phyloP scores from a whole-genome alignment of 2,888 invertebrate species.

The Andrena hattorfiana region DNA sequence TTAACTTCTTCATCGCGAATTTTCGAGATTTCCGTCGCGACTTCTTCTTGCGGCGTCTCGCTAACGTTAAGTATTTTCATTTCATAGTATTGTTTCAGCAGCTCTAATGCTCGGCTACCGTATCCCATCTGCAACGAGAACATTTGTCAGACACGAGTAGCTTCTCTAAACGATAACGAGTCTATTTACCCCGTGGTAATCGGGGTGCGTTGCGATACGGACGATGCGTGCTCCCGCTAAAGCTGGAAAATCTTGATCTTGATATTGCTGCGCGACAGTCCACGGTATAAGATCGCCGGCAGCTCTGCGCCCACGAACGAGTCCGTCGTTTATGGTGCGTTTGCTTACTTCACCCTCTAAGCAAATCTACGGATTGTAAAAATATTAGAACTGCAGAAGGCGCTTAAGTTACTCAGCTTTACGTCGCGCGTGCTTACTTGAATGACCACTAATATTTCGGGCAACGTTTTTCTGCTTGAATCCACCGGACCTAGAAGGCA shows the following conservation, averaged over 20 bases:
- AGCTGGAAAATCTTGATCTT: constrained; percentile 96
- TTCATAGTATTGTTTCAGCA: constrained; percentile 95
- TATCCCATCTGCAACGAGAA: constrained; percentile 94
- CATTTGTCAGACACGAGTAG: constrained; percentile 62
- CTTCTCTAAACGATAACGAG: not conserved
- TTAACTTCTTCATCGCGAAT: constrained; percentile 87
- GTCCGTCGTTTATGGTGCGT: constrained; percentile 90
- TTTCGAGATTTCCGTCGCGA: constrained; percentile 85
- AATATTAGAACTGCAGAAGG: constrained; percentile 20
- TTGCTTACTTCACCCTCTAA: constrained; percentile 91
- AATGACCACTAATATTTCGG: constrained; percentile 97
- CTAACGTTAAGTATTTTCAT: constrained; percentile 91
- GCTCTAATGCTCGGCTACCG: constrained; percentile 93
- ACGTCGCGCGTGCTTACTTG: constrained; percentile 86
- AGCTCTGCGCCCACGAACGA: constrained; percentile 95
- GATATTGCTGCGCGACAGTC: constrained; percentile 98
- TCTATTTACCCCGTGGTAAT: constrained; percentile 92
- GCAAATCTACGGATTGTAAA: constrained; percentile 85
- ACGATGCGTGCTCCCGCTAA: constrained; percentile 96
- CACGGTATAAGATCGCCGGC: constrained; percentile 99
- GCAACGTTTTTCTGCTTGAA: constrained; percentile 90
- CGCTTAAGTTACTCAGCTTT: constrained; percentile 12
- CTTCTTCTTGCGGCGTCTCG: constrained; percentile 84
- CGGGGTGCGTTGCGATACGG: constrained; percentile 99
- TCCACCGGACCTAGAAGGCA: constrained; percentile 95